Percentiles rank a stretch among this genome's conserved stretches.
phyloP scores from a whole-genome alignment of 2,888 invertebrate species.

The Arenicola marina region DNA sequence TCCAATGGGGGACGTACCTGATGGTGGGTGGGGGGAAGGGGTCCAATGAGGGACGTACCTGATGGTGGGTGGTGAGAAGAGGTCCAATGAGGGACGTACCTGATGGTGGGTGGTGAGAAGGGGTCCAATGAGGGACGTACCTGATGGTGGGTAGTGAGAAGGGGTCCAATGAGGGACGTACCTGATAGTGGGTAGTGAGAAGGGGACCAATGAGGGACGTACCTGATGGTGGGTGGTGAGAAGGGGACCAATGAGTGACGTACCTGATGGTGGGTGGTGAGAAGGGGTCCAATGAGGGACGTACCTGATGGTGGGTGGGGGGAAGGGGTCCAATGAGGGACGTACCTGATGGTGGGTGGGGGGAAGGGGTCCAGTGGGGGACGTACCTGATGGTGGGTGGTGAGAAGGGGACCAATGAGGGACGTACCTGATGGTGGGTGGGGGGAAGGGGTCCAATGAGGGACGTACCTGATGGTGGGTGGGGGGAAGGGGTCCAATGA shows the following conservation, averaged over 20 bases:
- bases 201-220: slow-evolving; percentile 73
- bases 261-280: slow-evolving; percentile 76
- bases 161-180: slow-evolving; percentile 74
- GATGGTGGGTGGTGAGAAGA: slow-evolving; percentile 75
- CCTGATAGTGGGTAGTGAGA: slow-evolving; percentile 75
- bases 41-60: slow-evolving; percentile 72
- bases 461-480: slow-evolving; percentile 72
- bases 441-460: slow-evolving; percentile 75
- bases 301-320: slow-evolving; percentile 75
- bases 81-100: slow-evolving; percentile 73
- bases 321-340: slow-evolving; percentile 74
- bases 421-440: slow-evolving; percentile 73
- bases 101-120: slow-evolving; percentile 74
- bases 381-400: slow-evolving; percentile 75
- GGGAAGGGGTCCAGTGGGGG: slow-evolving; percentile 74
- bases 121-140: slow-evolving; percentile 75
- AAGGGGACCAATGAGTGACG: slow-evolving; percentile 73
- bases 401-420: slow-evolving; percentile 74
- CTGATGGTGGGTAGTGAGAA: slow-evolving; percentile 74
- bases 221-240: slow-evolving; percentile 76
- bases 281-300: slow-evolving; percentile 73
- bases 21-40: slow-evolving; percentile 76
- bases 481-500: slow-evolving; percentile 77
- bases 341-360: slow-evolving; percentile 75
- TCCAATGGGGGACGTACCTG: slow-evolving; percentile 72